Base-by-base conservation (phyloP, 2,888 invertebrate species). In the Watsonalla cultraria region DNA sequence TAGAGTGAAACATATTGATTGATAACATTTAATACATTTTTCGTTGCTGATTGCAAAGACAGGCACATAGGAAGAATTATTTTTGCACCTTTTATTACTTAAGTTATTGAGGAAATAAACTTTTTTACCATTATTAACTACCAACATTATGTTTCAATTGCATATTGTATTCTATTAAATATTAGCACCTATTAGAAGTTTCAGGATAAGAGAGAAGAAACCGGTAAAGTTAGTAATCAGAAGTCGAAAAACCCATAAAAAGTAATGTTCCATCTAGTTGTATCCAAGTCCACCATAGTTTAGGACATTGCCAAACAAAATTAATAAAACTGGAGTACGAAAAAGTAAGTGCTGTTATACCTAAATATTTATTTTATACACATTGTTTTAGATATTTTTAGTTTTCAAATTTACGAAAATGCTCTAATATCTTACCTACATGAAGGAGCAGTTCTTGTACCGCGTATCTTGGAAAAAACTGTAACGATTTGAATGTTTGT, bases 301-400 rank as follows among this genome's bases (percentile, higher is more conserved):
- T 76, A 76, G 80, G 84, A 82, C 84, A 86, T 86, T 83, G 86
- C 85, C 72, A 70, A 81, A 76, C 75, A 82, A 86, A 84, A 83
- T 85, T 84, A 86, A 84, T 85, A 86, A 80, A 78, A 79, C 68
- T 72, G 69, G 66, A 70, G 76, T 77, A 76, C 69, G 75, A 70
- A 74, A 72, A 63, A 61, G 56, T 46, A 39, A 45, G 60, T 57
- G 49, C 11, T 11, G 8, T 42, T 11, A 8, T 42, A 42, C 42
- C 8, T 2, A 42, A 11, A 24, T 24, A 24, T 24, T 24, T 24
- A 24, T 24, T 24, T 24, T 24, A 1, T 1, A 24, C n/a, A 24
- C 24, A 24, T 24, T 24, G 24, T 24, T 24, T 24, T 2, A 24
- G 2, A 2, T 24, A 24, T 24, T 24, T 24, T 24, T n/a, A n/a